Evolutionary conservation across 2,888 invertebrate genomes (phyloP).

Genomic region (Agrotis segetum): DNA sequence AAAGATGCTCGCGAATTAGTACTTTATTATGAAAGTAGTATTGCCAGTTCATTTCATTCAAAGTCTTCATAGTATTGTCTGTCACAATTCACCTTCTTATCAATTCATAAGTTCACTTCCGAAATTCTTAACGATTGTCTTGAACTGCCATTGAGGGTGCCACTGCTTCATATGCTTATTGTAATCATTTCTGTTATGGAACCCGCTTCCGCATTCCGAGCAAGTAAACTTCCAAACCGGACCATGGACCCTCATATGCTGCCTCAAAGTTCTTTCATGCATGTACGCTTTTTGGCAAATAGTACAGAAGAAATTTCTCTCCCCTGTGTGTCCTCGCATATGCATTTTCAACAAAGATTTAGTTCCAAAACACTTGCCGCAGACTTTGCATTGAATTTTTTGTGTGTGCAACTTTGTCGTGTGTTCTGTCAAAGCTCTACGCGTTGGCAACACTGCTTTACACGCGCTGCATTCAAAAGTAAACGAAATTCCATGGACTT

Average conservation of each 20-base stretch:
- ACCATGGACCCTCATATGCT: conserved; percentile 86
- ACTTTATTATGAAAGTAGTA: neutral
- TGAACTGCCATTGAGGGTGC: conserved; percentile 85
- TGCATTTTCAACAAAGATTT: conserved; percentile 84
- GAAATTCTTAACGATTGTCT: conserved; percentile 79
- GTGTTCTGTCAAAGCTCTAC: conserved; percentile 85
- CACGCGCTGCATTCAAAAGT: conserved; percentile 84
- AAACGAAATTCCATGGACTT: conserved; percentile 83
- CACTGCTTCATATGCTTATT: conserved; percentile 86
- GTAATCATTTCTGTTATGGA: conserved; percentile 82
- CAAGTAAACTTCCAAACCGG: conserved; percentile 82
- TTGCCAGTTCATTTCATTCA: too few species aligned
- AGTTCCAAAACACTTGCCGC: conserved; percentile 86
- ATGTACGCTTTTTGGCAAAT: conserved; percentile 86
- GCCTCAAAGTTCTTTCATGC: conserved; percentile 84
- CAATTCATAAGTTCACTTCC: conserved; percentile 65
- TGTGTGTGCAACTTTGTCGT: conserved; percentile 85
- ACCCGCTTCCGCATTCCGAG: conserved; percentile 82
- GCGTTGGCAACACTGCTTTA: conserved; percentile 79
- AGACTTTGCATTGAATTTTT: conserved; percentile 84
- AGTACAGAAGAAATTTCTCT: conserved; percentile 82
- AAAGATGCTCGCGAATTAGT: neutral
- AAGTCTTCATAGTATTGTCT: neutral
- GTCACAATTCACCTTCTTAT: neutral
- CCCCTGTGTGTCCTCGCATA: conserved; percentile 83